A percentile compares a stretch with the other conserved stretches of the same genome.
phyloP scores from a whole-genome alignment of 2,888 invertebrate genomes.

The Linyphia triangularis region DNA sequence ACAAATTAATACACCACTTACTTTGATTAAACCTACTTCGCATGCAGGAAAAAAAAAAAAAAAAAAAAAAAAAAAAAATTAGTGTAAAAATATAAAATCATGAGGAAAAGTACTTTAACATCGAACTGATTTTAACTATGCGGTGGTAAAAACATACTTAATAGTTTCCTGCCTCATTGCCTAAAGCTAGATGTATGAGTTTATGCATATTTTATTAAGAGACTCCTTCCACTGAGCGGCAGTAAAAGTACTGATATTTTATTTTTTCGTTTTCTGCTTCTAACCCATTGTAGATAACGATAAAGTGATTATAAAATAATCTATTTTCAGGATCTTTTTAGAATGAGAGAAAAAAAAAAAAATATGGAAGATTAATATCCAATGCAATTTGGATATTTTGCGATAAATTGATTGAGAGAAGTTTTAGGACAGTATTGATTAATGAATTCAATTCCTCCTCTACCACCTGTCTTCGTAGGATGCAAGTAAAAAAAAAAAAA shows the following conservation, averaged over 20 bases:
- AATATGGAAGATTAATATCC: not conserved
- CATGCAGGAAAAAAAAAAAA: slow-evolving; percentile 9
- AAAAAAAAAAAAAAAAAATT: not conserved
- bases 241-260: slow-evolving; percentile 38
- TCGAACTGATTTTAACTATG: slow-evolving; percentile 43
- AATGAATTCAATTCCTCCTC: too few species aligned
- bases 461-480: too few species aligned
- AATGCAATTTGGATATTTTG: not conserved
- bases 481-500: too few species aligned
- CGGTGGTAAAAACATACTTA: slow-evolving; percentile 30
- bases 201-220: slow-evolving; percentile 62
- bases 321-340: slow-evolving; percentile 42
- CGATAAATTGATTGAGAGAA: not conserved
- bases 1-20: slow-evolving; percentile 61
- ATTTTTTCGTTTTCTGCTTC: slow-evolving; percentile 16
- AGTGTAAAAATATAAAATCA: not conserved
- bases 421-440: too few species aligned
- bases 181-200: slow-evolving; percentile 16
- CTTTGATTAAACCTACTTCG: slow-evolving; percentile 45
- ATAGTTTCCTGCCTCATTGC: slow-evolving; percentile 52
- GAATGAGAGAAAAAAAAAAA: not conserved
- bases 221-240: not conserved
- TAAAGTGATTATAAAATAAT: slow-evolving; percentile 58
- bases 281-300: slow-evolving; percentile 16
- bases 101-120: slow-evolving; percentile 1